A percentile compares a stretch with the other conserved stretches of the same genome.
phyloP scores from a whole-genome alignment of 2,888 invertebrate species.

The Tenthredo notha region DNA sequence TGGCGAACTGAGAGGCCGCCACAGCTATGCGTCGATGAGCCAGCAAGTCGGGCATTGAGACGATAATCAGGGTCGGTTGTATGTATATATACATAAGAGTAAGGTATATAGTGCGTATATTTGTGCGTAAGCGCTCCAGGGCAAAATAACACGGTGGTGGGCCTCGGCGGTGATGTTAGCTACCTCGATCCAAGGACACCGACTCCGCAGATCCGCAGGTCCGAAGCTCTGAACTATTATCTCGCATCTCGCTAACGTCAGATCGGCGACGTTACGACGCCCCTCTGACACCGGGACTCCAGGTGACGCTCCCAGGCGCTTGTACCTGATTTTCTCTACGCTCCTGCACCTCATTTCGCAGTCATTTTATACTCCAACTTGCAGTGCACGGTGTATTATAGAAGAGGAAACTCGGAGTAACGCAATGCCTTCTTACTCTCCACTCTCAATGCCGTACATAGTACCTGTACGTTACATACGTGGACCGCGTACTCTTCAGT shows the following conservation, averaged over 20 bases:
- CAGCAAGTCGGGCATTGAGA: slow-evolving; percentile 29
- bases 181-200: slow-evolving; percentile 73
- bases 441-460: background rate
- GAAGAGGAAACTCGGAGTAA: background rate
- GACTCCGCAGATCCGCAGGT: slow-evolving; percentile 59
- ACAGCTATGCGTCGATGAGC: slow-evolving; percentile 10
- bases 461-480: background rate
- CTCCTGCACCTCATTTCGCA: slow-evolving; percentile 32
- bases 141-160: slow-evolving; percentile 39
- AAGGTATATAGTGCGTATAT: slow-evolving; percentile 25
- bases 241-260: slow-evolving; percentile 59
- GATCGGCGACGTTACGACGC: slow-evolving; percentile 45
- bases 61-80: slow-evolving; percentile 37
- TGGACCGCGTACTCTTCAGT: background rate
- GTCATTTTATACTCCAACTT: background rate
- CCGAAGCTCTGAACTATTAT: slow-evolving; percentile 50
- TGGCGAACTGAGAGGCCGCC: background rate
- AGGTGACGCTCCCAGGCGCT: slow-evolving; percentile 35
- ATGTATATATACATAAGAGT: background rate
- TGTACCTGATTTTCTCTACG: slow-evolving; percentile 28
- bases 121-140: slow-evolving; percentile 46
- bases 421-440: background rate
- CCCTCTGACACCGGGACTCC: slow-evolving; percentile 46
- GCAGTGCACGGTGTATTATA: background rate
- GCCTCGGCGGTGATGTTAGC: slow-evolving; percentile 62